These are phyloP conservation scores for Gavialis gangeticus DNA, from an alignment of 2,113 vertebrate genomes.

Conservation along the genomic window DNA sequence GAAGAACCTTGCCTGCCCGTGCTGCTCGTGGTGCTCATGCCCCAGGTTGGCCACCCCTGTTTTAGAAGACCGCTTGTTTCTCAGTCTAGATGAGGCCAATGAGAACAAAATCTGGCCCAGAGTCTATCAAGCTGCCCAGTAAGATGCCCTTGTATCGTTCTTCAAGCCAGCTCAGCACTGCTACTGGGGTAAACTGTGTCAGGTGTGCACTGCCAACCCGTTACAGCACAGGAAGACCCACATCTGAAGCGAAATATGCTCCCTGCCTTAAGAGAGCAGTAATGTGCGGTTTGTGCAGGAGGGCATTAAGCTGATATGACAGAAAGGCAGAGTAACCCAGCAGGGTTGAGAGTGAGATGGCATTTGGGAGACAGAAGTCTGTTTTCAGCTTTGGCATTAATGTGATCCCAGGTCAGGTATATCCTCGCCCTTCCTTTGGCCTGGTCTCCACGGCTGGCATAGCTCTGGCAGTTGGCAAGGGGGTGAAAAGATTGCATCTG, in stretches of 20 bases:
- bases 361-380: neutral
- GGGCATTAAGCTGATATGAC: neutral
- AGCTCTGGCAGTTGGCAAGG: no score
- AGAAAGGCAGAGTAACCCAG: neutral
- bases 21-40: no score
- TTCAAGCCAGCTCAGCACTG: neutral
- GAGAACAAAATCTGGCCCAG: neutral
- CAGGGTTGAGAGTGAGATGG: neutral
- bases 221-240: neutral
- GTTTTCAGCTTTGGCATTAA: no score
- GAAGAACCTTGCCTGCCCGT: no score
- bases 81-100: neutral
- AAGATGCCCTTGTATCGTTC: neutral
- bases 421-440: no score
- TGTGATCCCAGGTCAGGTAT: no score
- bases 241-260: no score
- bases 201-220: neutral
- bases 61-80: neutral
- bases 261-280: neutral
- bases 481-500: no score
- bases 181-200: neutral
- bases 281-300: neutral
- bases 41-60: neutral
- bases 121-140: neutral
- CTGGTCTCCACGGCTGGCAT: no score